A percentile compares a stretch with the other conserved stretches of the same genome.
phyloP scores from a whole-genome alignment of 2,113 vertebrate species.

The Prunella himalayana region DNA sequence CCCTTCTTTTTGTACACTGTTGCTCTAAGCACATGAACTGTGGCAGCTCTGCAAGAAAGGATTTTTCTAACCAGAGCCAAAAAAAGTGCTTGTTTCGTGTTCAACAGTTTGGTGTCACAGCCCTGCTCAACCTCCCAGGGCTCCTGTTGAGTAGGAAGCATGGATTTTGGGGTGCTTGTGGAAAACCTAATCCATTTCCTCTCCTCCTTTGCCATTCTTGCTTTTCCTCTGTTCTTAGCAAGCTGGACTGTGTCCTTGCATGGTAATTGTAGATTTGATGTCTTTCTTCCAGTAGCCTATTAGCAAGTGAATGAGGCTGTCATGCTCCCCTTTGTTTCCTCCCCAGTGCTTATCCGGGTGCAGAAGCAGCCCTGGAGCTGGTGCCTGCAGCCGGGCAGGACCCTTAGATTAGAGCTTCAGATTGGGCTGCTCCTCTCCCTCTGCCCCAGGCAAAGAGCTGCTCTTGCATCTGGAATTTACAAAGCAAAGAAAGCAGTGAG shows the following conservation, averaged over 20 bases:
- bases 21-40: conserved; percentile 8
- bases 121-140: background rate
- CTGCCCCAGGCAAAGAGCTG: background rate
- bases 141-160: background rate
- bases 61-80: background rate
- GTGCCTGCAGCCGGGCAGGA: background rate
- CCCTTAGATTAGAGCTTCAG: background rate
- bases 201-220: background rate
- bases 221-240: background rate
- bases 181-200: background rate
- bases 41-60: background rate
- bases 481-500: background rate
- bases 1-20: background rate
- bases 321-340: background rate
- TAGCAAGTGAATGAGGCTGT: conserved; percentile 26
- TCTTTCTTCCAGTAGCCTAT: background rate
- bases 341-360: background rate
- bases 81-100: background rate
- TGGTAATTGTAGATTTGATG: background rate
- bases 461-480: background rate
- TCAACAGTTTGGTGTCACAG: background rate
- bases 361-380: background rate
- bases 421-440: background rate
- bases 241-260: background rate
- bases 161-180: background rate